Evolutionary conservation across 2,113 vertebrate genomes (phyloP).

Genomic region (Caretta caretta): DNA sequence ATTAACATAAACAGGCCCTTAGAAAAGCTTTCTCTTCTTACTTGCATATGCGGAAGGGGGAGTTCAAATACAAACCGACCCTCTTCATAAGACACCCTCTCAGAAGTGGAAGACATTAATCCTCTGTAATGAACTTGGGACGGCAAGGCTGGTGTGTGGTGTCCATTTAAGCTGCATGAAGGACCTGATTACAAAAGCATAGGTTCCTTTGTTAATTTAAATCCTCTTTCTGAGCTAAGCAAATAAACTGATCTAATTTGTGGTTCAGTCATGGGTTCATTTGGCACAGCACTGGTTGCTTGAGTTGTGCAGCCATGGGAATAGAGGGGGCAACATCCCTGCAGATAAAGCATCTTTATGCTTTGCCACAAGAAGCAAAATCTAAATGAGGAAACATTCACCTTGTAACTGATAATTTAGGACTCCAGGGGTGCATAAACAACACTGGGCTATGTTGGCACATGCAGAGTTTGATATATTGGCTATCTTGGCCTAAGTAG

Average conservation of each 20-base stretch:
- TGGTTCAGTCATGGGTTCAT: not conserved
- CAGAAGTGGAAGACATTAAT: not conserved
- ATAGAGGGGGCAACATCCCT: not conserved
- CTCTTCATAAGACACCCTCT: not conserved
- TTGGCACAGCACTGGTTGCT: fast-evolving
- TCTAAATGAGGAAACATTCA: not conserved
- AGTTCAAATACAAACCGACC: not conserved
- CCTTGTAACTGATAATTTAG: not conserved
- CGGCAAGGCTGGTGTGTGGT: not conserved
- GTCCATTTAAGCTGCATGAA: not conserved
- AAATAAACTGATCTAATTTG: not conserved
- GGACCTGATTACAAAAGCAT: not conserved
- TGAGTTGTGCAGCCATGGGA: not conserved
- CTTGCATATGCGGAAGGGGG: not conserved
- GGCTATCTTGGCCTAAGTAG: not conserved
- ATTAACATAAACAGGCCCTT: not conserved
- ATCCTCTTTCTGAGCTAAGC: not conserved
- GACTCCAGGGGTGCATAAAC: not conserved
- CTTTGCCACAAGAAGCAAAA: not conserved
- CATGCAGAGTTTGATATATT: not conserved
- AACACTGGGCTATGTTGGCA: too few relatives aligned
- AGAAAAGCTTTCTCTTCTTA: not conserved
- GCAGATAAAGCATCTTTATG: not conserved
- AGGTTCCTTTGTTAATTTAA: not conserved
- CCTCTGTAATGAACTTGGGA: not conserved